Percentiles rank a stretch among this genome's conserved stretches.
Conservation (phyloP, 2,113 vertebrate genomes). For the Peromyscus leucopus region DNA sequence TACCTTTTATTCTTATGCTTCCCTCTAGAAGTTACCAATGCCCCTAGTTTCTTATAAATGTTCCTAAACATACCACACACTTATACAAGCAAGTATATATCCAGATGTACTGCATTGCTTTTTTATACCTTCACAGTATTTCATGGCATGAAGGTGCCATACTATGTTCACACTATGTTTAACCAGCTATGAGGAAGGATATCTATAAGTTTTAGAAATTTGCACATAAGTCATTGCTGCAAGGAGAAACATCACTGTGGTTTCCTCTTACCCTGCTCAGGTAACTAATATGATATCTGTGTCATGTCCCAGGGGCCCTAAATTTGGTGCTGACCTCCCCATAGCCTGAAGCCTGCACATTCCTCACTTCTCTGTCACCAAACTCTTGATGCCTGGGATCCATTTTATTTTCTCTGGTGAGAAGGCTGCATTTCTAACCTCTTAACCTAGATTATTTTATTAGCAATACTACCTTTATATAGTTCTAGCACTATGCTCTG, state of each 20-base stretch:
- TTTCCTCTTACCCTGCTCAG: not conserved
- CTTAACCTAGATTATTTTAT: slow-evolving; percentile 53
- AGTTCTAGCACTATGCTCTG: slow-evolving; percentile 39
- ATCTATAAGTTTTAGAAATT: slow-evolving; percentile 52
- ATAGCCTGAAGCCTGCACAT: not conserved
- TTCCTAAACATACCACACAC: not conserved
- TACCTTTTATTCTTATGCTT: not conserved
- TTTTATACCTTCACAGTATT: slow-evolving; percentile 40
- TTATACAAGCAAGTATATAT: slow-evolving; percentile 29
- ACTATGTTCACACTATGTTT: not conserved
- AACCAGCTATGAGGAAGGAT: slow-evolving; percentile 13
- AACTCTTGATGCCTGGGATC: not conserved
- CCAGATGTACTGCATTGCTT: not conserved
- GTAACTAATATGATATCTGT: slow-evolving; percentile 18
- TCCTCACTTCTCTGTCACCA: not conserved
- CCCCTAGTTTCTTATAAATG: slow-evolving; percentile 28
- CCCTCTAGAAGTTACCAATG: not conserved
- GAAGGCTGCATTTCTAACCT: slow-evolving; percentile 56
- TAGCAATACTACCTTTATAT: slow-evolving; percentile 50
- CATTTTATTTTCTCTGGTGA: slow-evolving; percentile 43
- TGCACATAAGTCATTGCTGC: not conserved
- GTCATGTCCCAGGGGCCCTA: not conserved
- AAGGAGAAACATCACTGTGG: not conserved
- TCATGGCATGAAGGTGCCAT: not conserved
- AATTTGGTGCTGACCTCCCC: slow-evolving; percentile 14